Conservation (phyloP, 1,140 invertebrate genomes). For the Asobara japonica region DNA sequence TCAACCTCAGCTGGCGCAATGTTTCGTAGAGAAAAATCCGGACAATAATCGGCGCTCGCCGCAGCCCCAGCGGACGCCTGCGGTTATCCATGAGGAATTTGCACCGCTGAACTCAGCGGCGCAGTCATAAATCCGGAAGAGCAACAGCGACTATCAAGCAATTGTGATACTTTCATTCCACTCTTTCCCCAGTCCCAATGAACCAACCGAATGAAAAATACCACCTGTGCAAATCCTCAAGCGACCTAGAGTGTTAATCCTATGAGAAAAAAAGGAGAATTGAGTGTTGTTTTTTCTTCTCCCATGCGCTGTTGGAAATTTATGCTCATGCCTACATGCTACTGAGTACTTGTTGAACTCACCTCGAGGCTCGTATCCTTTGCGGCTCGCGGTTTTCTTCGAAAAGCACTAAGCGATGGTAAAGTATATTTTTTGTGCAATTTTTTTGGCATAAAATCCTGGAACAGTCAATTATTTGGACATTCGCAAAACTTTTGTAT, state of each 20-base stretch:
- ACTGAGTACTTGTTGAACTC: constrained; percentile 13
- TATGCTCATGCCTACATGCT: neutral
- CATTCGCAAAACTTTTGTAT: too few relatives aligned
- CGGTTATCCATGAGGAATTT: neutral
- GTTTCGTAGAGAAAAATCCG: neutral
- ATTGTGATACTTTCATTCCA: neutral
- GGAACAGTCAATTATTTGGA: too few relatives aligned
- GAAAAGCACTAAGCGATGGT: neutral
- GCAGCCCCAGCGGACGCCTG: neutral
- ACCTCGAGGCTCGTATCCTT: constrained; percentile 4
- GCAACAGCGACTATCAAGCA: neutral
- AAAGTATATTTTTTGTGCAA: too few relatives aligned
- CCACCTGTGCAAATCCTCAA: too few relatives aligned
- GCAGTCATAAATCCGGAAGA: neutral
- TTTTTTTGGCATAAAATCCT: too few relatives aligned
- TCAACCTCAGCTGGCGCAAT: neutral
- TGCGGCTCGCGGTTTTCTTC: constrained; percentile 3
- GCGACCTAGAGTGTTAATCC: too few relatives aligned
- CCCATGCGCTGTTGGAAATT: neutral
- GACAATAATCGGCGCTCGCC: neutral
- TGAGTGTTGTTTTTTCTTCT: too few relatives aligned
- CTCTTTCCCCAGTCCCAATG: neutral
- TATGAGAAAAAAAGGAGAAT: too few relatives aligned
- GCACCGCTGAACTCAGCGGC: neutral
- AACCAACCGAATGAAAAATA: too few relatives aligned